A percentile compares a stretch with the other conserved stretches of the same genome.
Conservation (phyloP, 2,888 invertebrate species). For the Stenurella melanura region DNA sequence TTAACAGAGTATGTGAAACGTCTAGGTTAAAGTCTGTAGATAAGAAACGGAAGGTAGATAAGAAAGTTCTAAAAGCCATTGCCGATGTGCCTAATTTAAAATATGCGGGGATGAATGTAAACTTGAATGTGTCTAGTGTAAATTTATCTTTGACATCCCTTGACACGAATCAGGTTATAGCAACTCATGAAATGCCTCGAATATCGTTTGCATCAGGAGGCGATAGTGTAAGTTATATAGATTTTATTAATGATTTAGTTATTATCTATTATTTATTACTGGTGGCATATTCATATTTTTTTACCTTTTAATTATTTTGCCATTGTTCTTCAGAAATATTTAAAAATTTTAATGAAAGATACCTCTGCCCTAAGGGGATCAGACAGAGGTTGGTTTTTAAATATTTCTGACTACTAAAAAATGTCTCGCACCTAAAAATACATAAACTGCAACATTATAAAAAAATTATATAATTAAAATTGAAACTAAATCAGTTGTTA, state of each 20-base stretch:
- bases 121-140: slow-evolving; percentile 93
- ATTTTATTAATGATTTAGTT: neutral
- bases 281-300: too few species aligned
- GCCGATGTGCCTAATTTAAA: slow-evolving; percentile 91
- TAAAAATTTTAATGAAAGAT: too few species aligned
- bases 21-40: slow-evolving; percentile 92
- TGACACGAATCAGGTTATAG: slow-evolving; percentile 88
- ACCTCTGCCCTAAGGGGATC: too few species aligned
- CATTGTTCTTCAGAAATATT: too few species aligned
- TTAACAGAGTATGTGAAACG: slow-evolving; percentile 95
- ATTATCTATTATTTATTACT: too few species aligned
- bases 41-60: slow-evolving; percentile 89
- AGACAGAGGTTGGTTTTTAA: too few species aligned
- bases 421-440: too few species aligned
- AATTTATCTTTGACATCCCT: slow-evolving; percentile 88
- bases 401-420: too few species aligned
- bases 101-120: slow-evolving; percentile 93
- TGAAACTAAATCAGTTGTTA: too few species aligned
- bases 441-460: too few species aligned
- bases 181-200: slow-evolving; percentile 97
- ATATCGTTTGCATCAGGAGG: slow-evolving; percentile 99
- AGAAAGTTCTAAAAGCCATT: slow-evolving; percentile 87
- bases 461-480: too few species aligned
- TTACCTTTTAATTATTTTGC: too few species aligned
- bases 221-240: slow-evolving; percentile 84